Percentiles rank a stretch among this genome's conserved stretches.
Conservation (phyloP, 2,888 invertebrate species). For the Chymomyza amoena region DNA sequence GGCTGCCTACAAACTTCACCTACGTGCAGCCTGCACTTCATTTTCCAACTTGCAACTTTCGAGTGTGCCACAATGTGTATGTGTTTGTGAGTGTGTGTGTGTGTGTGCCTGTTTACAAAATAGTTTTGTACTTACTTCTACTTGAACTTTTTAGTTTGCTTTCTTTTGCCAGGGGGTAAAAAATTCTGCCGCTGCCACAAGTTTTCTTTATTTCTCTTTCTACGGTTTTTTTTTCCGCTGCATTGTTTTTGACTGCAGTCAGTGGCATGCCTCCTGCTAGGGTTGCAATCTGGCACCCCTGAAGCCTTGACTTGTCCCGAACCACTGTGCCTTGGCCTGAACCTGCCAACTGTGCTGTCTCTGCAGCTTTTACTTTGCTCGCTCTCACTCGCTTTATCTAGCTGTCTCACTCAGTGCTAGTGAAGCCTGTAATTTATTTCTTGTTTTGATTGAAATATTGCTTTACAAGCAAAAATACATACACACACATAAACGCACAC, state of each 20-base stretch:
- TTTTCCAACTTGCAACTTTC: conserved; percentile 54
- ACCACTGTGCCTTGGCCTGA: conserved; percentile 5
- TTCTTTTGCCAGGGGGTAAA: conserved; percentile 48
- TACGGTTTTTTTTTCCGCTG: conserved; percentile 17
- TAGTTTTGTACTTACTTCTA: conserved; percentile 65
- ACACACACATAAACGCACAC: conserved; percentile 38
- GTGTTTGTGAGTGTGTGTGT: conserved; percentile 23
- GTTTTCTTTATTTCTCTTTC: conserved; percentile 47
- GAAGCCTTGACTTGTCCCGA: conserved; percentile 13
- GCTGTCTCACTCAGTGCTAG: conserved; percentile 50
- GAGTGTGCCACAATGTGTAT: conserved; percentile 36
- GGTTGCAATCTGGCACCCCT: conserved; percentile 13
- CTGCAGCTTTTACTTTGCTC: conserved; percentile 50
- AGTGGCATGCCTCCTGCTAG: neutral
- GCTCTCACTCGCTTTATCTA: conserved; percentile 12
- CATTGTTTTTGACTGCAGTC: conserved; percentile 67
- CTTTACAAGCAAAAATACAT: conserved; percentile 67
- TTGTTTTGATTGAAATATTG: conserved; percentile 76
- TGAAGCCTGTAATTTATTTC: conserved; percentile 69
- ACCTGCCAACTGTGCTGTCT: conserved; percentile 23
- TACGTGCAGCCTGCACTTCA: conserved; percentile 53
- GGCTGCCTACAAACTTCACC: conserved; percentile 44
- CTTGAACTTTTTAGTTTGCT: conserved; percentile 62
- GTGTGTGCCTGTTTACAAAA: conserved; percentile 56
- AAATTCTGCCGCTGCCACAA: conserved; percentile 41